These are phyloP conservation scores for Sinohyriopsis cumingii DNA, from an alignment of 2,888 invertebrate genomes.

Conservation along the genomic window DNA sequence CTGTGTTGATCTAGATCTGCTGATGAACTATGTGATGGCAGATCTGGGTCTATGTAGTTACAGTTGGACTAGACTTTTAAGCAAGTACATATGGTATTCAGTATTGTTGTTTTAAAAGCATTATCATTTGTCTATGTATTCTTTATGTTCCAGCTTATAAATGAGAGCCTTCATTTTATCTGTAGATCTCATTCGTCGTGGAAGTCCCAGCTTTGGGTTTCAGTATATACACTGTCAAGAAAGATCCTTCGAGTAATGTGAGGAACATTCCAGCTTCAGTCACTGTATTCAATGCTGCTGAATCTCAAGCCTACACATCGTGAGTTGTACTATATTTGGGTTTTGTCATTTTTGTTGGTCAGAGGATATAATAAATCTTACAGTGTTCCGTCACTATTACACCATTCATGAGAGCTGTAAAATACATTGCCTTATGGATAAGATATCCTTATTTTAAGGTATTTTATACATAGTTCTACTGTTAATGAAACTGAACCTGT, in stretches of 20 bases:
- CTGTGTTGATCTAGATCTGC: too few relatives aligned
- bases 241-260: constrained; percentile 30
- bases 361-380: too few relatives aligned
- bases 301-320: background rate
- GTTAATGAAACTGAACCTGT: too few relatives aligned
- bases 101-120: background rate
- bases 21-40: too few relatives aligned
- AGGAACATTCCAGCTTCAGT: constrained; percentile 29
- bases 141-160: too few relatives aligned
- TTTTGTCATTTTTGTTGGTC: background rate
- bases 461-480: background rate
- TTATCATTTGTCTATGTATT: too few relatives aligned
- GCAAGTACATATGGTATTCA: too few relatives aligned
- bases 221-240: constrained; percentile 66
- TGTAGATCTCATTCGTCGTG: constrained; percentile 77
- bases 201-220: constrained; percentile 84
- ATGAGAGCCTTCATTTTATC: constrained; percentile 4
- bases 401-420: too few relatives aligned
- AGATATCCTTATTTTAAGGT: background rate
- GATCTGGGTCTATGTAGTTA: too few relatives aligned
- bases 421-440: background rate
- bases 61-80: too few relatives aligned
- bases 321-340: background rate
- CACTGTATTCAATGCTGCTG: constrained; percentile 32
- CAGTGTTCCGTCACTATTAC: too few relatives aligned